Base-by-base conservation (phyloP, 2,113 vertebrate genomes). In the Anoura caudifer region DNA sequence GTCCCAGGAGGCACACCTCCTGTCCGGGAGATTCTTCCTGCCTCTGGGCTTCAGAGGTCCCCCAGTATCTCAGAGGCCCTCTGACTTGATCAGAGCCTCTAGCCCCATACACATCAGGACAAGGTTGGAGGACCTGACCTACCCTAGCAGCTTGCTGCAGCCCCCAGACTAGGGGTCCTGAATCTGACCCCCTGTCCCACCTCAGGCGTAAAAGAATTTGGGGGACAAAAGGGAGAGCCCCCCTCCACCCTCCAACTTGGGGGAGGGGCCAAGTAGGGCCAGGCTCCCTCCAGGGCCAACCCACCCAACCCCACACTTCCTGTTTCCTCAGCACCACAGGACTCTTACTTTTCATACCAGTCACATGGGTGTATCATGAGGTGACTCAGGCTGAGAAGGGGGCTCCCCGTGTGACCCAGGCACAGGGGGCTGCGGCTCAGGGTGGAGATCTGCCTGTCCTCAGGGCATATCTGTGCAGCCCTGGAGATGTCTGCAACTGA, bases 321-420 rank as follows among this genome's bases (percentile, higher is more conserved):
- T 88, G 95, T 94, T 95, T 75, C 87, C 63, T 91, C 11, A 59
- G 81, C 79, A 87, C 75, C 54, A 0, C 76, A 95, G 67, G 87
- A 97, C 96, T 95, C 90, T 96, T 92, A 97, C 96, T 97, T 95
- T 97, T 95, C 80, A 94, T 69, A 87, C 79, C n/a, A 24, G 90
- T 90, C 24, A 85, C 61, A 61, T 31, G 76, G 80, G 90, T 95
- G 43, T 84, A 88, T 95, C 67, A 36, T 50, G 90, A 95, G 80
- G 92, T 95, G 94, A 97, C 84, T 96, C 95, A 86, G 79, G n/a
- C 77, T 69, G 59, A 86, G 84, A 89, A 61, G 76, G 94, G 94
- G 89, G 56, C 76, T 77, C 84, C 89, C 69, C 72, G 24, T 16
- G 7, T 0, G 0, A 59, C 54, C 38, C 43, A 47, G 63, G 73